Evolutionary conservation across 2,797 vertebrate species (phyloP).

Genomic region (Ammospiza maritima): DNA sequence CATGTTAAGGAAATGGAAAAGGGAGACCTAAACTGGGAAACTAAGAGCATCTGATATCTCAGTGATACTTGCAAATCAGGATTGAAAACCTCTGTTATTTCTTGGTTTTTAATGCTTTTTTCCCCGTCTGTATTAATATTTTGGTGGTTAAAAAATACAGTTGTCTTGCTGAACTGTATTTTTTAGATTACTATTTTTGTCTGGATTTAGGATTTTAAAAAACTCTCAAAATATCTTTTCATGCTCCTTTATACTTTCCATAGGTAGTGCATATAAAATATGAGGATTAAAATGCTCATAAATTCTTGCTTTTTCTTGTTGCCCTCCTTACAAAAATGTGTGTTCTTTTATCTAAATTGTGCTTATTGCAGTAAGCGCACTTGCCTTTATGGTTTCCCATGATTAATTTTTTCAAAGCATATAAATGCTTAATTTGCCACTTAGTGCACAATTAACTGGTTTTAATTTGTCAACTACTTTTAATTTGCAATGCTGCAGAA

Average conservation of each 20-base stretch:
- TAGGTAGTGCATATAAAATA: neutral
- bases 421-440: neutral
- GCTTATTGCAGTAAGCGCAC: neutral
- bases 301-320: neutral
- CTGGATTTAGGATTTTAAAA: neutral
- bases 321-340: neutral
- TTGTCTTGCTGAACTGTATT: neutral
- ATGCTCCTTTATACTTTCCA: neutral
- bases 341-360: neutral
- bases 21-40: neutral
- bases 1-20: neutral
- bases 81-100: neutral
- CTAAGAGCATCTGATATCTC: neutral
- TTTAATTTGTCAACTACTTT: neutral
- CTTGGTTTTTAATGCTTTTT: neutral
- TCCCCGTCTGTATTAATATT: neutral
- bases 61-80: neutral
- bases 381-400: neutral
- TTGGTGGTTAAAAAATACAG: neutral
- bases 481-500: neutral
- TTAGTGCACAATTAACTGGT: neutral
- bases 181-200: neutral
- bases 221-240: neutral
- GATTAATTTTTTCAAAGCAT: neutral
- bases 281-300: neutral